Conservation (phyloP, 2,113 vertebrate genomes). For the Geothlypis trichas region DNA sequence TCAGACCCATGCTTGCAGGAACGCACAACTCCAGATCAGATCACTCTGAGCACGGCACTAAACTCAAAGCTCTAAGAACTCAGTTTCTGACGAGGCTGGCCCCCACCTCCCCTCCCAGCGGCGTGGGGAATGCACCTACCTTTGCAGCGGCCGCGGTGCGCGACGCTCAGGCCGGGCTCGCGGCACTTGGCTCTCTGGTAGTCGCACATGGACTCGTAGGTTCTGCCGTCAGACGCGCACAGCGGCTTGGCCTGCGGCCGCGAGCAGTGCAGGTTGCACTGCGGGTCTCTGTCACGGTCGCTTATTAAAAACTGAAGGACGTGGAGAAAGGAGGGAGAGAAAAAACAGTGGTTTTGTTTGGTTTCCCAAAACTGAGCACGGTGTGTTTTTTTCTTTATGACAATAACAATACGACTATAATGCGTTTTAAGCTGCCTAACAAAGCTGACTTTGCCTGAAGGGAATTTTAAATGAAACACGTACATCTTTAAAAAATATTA, state of each 20-base stretch:
- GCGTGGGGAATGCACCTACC: slow-evolving; percentile 71
- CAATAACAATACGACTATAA: not conserved
- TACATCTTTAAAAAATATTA: not conserved
- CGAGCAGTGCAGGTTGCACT: slow-evolving; percentile 88
- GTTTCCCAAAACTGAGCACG: not conserved
- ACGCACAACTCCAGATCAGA: not conserved
- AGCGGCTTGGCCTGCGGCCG: slow-evolving; percentile 86
- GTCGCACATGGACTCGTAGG: slow-evolving; percentile 92
- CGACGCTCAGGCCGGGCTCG: slow-evolving; percentile 81
- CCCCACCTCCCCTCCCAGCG: not conserved
- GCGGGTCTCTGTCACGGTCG: slow-evolving; percentile 83
- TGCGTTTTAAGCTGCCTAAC: not conserved
- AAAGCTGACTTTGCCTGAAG: slow-evolving; percentile 4
- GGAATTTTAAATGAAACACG: not conserved
- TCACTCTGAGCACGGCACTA: not conserved
- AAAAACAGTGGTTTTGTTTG: not conserved
- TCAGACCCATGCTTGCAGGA: not conserved
- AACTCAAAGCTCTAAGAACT: not conserved
- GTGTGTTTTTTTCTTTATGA: not conserved
- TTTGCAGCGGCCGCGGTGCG: slow-evolving; percentile 90
- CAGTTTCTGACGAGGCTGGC: not conserved
- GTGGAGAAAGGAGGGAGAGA: not conserved
- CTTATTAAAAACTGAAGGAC: slow-evolving; percentile 91
- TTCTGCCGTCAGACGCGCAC: slow-evolving; percentile 92
- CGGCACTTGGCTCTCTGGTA: slow-evolving; percentile 95